Percentiles rank a stretch among this genome's conserved stretches.
Evolutionary conservation across 2,113 vertebrate species (phyloP).

Genomic region (Pipra filicauda): DNA sequence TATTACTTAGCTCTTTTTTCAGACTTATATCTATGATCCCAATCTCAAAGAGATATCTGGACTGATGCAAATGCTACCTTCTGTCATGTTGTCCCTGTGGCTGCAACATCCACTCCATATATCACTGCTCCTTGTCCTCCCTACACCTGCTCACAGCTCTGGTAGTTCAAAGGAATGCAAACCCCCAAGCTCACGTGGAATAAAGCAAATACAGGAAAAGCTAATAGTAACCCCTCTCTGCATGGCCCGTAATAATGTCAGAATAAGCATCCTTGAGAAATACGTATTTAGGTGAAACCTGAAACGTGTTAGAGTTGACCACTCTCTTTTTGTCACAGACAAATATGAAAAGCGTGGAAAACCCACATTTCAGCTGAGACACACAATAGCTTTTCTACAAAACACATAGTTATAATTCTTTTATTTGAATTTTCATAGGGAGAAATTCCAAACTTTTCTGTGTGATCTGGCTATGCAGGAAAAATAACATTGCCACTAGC

Average conservation of each 20-base stretch:
- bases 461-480: neutral
- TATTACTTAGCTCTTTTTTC: neutral
- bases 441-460: neutral
- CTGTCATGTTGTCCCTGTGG: neutral
- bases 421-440: neutral
- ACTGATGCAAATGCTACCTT: neutral
- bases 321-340: neutral
- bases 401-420: neutral
- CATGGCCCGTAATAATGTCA: neutral
- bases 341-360: neutral
- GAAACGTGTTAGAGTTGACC: neutral
- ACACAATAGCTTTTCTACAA: neutral
- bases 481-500: neutral
- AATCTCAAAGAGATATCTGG: neutral
- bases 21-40: neutral
- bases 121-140: neutral
- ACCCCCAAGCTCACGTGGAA: neutral
- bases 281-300: neutral
- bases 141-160: neutral
- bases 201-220: neutral
- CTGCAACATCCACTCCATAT: rapidly evolving
- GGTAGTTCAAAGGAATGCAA: neutral
- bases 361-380: neutral
- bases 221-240: neutral
- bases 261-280: neutral